Base-by-base conservation (phyloP, 2,113 vertebrate species). In the Phycodurus eques region DNA sequence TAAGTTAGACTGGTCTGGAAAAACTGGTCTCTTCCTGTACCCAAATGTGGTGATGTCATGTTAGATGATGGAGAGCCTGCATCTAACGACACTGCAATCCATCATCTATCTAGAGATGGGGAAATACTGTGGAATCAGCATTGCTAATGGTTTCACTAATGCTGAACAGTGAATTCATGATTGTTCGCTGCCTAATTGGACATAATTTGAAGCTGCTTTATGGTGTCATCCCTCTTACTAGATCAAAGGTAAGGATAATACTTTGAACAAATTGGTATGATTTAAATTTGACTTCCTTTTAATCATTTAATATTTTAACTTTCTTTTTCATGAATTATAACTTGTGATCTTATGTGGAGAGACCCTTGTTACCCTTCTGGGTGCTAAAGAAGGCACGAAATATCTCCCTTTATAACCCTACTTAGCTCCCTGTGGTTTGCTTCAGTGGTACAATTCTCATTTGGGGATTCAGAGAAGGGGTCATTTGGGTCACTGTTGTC, bases 101-200 rank as follows among this genome's bases (percentile, higher is more conserved):
- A 63, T 61, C 33, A 57, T 9, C 39, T 78, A 84, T 83, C 73
- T 78, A 31, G 62, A 43, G 75, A 59, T 68, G 81, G 49, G 49
- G 72, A 78, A 77, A 22, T 75, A 83, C 73, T 75, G 85, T 77
- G 76, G 51, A 84, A 78, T 88, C 85, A 86, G 88, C 83, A 82
- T 56, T 73, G 54, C 78, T 88, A 88, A 88, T 85, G 75, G 85
- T 31, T 61, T 35, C 75, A 75, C 39, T 78, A 63, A 82, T 73
- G 51, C 35, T 39, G 60, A 8, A 62, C 60, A 68, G n/a, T 56
- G 60, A 35, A 68, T 80, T 84, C 76, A 72, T 82, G 73, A 60
- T 62, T 39, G 56, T 78, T 68, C 67, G 46, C 13, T 70, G 67
- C 72, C 54, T 87, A 91, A 90, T 90, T 87, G 86, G 80, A 62